phyloP scores from a whole-genome alignment of 2,888 invertebrate species.

The Herminia tarsipennalis region DNA sequence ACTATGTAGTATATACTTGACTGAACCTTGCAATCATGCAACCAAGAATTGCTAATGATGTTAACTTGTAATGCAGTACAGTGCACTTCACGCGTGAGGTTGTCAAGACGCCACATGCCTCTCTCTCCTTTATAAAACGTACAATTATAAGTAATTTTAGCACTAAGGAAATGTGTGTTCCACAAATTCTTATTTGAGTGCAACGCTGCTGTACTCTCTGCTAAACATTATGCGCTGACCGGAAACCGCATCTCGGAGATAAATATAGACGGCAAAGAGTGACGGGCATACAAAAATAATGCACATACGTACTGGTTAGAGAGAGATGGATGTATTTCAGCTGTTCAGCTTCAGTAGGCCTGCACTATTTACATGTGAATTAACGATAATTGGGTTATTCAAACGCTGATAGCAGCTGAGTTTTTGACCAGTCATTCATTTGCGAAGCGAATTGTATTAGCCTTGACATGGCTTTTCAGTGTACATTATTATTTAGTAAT shows the following conservation, averaged over 20 bases:
- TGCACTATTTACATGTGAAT: slow-evolving; percentile 52
- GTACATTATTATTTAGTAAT: background rate
- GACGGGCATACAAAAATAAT: slow-evolving; percentile 57
- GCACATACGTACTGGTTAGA: slow-evolving; percentile 40
- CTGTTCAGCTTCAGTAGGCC: slow-evolving; percentile 42
- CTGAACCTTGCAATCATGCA: no score
- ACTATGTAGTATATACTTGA: no score
- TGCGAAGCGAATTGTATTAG: slow-evolving; percentile 12
- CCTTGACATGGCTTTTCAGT: slow-evolving; percentile 5
- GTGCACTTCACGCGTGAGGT: no score
- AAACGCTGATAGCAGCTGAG: slow-evolving; percentile 39
- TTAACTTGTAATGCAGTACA: no score
- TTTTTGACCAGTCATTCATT: slow-evolving; percentile 32
- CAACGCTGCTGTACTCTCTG: slow-evolving; percentile 55
- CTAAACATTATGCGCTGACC: slow-evolving; percentile 60
- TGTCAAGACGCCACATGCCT: no score
- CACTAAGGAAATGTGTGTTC: slow-evolving; percentile 52
- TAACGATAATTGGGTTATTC: slow-evolving; percentile 59
- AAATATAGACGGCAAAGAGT: slow-evolving; percentile 74
- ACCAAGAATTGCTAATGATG: no score
- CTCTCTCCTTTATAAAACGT: no score
- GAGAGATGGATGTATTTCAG: slow-evolving; percentile 47
- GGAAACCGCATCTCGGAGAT: slow-evolving; percentile 75
- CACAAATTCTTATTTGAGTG: slow-evolving; percentile 60
- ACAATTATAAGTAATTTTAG: no score